Evolutionary conservation across 1,140 invertebrate species (phyloP), one percentile per base, ranked within the genome.

Genomic region (Bombus haemorrhoidalis): DNA sequence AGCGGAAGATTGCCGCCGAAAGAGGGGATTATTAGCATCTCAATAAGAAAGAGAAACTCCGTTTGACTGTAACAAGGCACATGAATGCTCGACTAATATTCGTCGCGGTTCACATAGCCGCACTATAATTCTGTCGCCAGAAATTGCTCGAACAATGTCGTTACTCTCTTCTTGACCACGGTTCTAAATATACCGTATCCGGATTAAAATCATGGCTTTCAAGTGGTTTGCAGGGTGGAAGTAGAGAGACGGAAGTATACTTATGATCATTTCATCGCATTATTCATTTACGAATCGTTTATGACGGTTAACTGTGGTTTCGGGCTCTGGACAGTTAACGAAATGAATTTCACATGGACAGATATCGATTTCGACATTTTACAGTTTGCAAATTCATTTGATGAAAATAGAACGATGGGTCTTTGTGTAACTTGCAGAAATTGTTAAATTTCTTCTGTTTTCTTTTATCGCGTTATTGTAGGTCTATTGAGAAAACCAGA

Each of bases 31-130:
- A 87, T 81, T 37, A 86, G 86, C 86, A 62, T 87, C 82, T 88
- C 86, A 88, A 88, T 87, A 85, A 88, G 87, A 87, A 87, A 32
- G 80, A 77, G 78, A 89, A 88, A 88, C 74, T 77, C 75, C 71
- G 53, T 57, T 64, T 73, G 64, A n/a, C 53, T 66, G 75, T 43
- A 75, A 83, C 81, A 53, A 12, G 71, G 22, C 39, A 22, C 39
- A 8, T 13, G 81, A 64, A 82, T 34, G 15, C 57, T 59, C 18
- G 41, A 32, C 72, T 39, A 66, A 76, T 39, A 25, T 43, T 41
- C 62, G 43, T 22, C 8, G 32, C 59, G 69, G 86, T 81, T 87
- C 87, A 76, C 68, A n/a, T 32, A 22, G 57, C 53, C 34, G 4
- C 9, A 43, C 71, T 71, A 87, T 87, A 88, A 88, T 84, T 87